phyloP scores from a whole-genome alignment of 2,888 invertebrate species.

The Athalia circularis region DNA sequence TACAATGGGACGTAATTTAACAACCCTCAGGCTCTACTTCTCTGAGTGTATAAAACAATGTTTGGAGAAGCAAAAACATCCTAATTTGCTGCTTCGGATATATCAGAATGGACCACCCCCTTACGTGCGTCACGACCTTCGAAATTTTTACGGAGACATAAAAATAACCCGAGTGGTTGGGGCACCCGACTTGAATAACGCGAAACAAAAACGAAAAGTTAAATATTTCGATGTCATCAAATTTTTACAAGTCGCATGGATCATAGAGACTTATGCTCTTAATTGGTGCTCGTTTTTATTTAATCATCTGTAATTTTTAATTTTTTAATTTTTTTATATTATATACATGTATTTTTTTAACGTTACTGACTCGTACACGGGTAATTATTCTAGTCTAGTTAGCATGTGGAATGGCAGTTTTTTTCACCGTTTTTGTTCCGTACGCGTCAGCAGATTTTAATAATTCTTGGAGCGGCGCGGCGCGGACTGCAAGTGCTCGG shows the following conservation, averaged over 20 bases:
- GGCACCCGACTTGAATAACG: too few species aligned
- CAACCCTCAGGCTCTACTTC: slow-evolving; percentile 28
- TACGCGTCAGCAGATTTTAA: slow-evolving; percentile 17
- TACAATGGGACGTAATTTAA: slow-evolving; percentile 28
- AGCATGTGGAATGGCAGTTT: background rate
- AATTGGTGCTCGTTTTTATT: too few species aligned
- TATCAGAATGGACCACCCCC: background rate
- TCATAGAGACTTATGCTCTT: too few species aligned
- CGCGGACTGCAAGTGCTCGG: background rate
- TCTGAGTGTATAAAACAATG: slow-evolving; percentile 5
- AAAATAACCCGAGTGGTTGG: too few species aligned
- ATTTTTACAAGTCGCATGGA: too few species aligned
- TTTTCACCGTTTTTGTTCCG: background rate
- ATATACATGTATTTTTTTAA: too few species aligned
- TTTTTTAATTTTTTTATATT: too few species aligned
- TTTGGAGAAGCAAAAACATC: slow-evolving; percentile 23
- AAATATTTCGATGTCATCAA: too few species aligned
- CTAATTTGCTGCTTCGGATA: slow-evolving; percentile 17
- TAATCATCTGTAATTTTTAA: too few species aligned
- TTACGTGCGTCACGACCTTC: background rate
- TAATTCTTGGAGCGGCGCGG: slow-evolving; percentile 11
- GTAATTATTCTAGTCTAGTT: too few species aligned
- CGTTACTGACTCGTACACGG: too few species aligned
- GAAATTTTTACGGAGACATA: background rate
- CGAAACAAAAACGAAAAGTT: too few species aligned